Evolutionary conservation across 2,888 invertebrate genomes (phyloP), one percentile per base, ranked within the genome.

Genomic region (Torymus tubicola): DNA sequence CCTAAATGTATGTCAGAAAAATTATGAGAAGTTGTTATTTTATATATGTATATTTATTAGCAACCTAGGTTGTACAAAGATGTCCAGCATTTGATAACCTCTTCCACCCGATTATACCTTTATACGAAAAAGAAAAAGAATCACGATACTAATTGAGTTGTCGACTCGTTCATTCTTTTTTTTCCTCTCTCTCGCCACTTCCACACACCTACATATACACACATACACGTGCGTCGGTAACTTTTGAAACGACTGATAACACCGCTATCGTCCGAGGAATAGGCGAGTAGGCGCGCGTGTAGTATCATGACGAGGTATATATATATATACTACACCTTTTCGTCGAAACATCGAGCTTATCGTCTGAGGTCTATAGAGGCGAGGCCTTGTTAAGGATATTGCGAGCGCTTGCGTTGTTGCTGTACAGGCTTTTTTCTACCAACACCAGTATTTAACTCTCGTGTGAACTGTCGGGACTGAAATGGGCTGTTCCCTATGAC

Each of bases 301-400:
- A 24, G 71, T 80, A 64, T 58, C 74, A 57, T 65, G 74, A 13
- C 50, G 42, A 21, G 52, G 50, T 31, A 12, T 50, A 8, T 57
- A 31, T 68, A 21, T 13, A 69, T 14, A 57, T n/a, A 4, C 55
- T 67, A 60, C 75, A 68, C 63, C 53, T 77, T 77, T 77, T 69
- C 70, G 70, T 63, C 18, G 77, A 77, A 77, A 60, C 58, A 68
- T 24, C 24, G 16, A 2, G 14, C 80, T 80, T 80, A 76, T 80
- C 78, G 61, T 61, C 71, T 42, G 42, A n/a, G 42, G 57, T 18
- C 52, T 24, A 42, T 42, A 77, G 68, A 63, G 68, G 71, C 63
- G 58, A 77, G 72, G 72, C 58, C 77, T 77, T 73, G 76, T 81
- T 81, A 68, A 58, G 67, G 75, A 76, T 80, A 80, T 71, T 55